phyloP scores from a whole-genome alignment of 2,797 vertebrate genomes.

The Gymnopithys bicolor region DNA sequence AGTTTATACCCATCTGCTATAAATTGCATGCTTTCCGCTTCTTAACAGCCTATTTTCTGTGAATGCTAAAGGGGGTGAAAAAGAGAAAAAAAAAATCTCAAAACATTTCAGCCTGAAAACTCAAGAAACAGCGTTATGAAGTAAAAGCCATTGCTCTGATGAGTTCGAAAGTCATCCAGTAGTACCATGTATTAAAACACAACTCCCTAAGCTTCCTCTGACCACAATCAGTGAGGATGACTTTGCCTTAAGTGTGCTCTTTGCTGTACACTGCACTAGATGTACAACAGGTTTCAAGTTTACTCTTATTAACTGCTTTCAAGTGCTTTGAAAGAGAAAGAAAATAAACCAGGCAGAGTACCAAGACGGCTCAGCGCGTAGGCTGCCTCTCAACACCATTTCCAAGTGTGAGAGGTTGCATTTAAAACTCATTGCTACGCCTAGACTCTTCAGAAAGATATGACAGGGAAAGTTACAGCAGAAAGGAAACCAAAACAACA shows the following conservation, averaged over 20 bases:
- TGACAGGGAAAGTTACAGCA: not conserved
- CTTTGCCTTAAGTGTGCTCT: not conserved
- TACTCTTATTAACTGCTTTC: constrained; percentile 41
- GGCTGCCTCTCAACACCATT: constrained; percentile 41
- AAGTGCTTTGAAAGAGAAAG: constrained; percentile 35
- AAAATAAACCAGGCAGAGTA: constrained; percentile 42
- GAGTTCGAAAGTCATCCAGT: not conserved
- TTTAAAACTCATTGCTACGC: not conserved
- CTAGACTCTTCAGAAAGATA: constrained; percentile 2
- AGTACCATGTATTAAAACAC: not conserved
- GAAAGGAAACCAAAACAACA: not conserved
- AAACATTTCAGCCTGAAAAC: constrained; percentile 39
- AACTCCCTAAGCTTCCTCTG: not conserved
- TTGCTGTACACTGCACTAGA: not conserved
- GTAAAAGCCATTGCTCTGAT: not conserved
- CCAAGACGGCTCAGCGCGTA: not conserved
- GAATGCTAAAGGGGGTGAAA: not conserved
- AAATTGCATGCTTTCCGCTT: constrained; percentile 69
- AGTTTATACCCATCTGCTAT: constrained; percentile 71
- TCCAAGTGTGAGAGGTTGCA: constrained; percentile 5
- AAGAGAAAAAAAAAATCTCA: not conserved
- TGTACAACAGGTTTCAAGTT: constrained; percentile 54
- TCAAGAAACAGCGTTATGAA: not conserved
- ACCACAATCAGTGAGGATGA: not conserved
- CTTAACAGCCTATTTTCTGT: constrained; percentile 71